Evolutionary conservation across 2,888 invertebrate species (phyloP).

Genomic region (Leptarthrus brevirostris): DNA sequence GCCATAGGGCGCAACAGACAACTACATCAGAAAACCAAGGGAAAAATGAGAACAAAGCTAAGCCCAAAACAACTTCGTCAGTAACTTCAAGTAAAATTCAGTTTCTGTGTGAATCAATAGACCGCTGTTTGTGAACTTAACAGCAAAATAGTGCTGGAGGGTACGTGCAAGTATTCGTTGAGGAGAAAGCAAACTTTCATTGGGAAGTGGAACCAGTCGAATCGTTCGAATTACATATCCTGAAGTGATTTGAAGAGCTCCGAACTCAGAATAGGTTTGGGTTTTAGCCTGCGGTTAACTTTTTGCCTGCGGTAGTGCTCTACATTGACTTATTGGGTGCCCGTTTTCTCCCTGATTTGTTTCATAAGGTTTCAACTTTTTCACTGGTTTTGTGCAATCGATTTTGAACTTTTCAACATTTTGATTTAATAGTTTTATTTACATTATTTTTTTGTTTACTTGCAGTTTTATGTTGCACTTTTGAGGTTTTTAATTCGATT

Average conservation of each 20-base stretch:
- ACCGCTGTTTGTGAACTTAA: conserved; percentile 15
- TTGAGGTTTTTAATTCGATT: too few species aligned
- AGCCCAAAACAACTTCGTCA: background rate
- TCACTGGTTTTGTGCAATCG: too few species aligned
- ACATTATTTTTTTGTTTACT: too few species aligned
- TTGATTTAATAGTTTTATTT: too few species aligned
- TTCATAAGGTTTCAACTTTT: too few species aligned
- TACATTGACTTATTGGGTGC: conserved; percentile 23
- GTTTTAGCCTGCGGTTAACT: conserved; percentile 17
- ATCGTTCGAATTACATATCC: conserved; percentile 30
- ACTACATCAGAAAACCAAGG: conserved; percentile 1
- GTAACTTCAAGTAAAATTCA: conserved; percentile 5
- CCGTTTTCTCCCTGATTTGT: background rate
- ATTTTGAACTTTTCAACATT: too few species aligned
- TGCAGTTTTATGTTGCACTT: too few species aligned
- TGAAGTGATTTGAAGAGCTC: background rate
- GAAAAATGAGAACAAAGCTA: background rate
- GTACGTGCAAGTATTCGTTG: conserved; percentile 30
- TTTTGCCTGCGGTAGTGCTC: background rate
- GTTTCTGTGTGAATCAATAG: conserved; percentile 23
- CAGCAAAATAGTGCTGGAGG: conserved; percentile 16
- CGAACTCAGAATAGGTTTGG: background rate
- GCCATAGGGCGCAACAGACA: too few species aligned
- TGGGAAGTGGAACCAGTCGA: background rate
- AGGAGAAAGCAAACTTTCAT: conserved; percentile 31